Percentiles rank a stretch among this genome's conserved stretches.
phyloP scores from a whole-genome alignment of 2,113 vertebrate species.

The Anoura caudifer region DNA sequence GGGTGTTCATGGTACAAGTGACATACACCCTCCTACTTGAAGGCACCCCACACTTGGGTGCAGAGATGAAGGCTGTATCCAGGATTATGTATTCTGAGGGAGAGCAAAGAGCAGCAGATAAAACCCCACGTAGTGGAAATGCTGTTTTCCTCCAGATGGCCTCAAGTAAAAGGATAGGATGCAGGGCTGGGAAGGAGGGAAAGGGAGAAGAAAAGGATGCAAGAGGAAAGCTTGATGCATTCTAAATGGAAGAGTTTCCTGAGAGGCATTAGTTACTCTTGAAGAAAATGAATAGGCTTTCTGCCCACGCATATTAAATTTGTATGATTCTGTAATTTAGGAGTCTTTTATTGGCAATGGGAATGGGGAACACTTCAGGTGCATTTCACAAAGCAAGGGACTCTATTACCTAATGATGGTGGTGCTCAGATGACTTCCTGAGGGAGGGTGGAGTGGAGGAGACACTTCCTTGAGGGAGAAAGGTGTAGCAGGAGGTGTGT shows the following conservation, averaged over 20 bases:
- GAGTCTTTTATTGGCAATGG: slow-evolving; percentile 41
- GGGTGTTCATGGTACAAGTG: fast-evolving
- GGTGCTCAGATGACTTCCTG: background rate
- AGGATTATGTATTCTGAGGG: background rate
- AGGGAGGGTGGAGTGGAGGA: background rate
- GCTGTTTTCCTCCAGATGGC: slow-evolving; percentile 38
- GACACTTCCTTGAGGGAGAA: background rate
- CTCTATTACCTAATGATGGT: background rate
- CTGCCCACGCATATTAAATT: slow-evolving; percentile 35
- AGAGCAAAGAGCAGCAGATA: background rate
- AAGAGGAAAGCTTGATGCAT: slow-evolving; percentile 49
- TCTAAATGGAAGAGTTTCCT: slow-evolving; percentile 17
- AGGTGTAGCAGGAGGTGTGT: background rate
- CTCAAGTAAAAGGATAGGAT: background rate
- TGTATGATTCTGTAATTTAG: slow-evolving; percentile 44
- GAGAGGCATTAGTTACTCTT: slow-evolving; percentile 31
- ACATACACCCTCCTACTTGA: background rate
- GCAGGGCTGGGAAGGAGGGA: background rate
- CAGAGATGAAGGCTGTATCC: background rate
- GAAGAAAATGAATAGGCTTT: slow-evolving; percentile 57
- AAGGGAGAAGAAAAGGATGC: background rate
- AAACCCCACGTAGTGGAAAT: background rate
- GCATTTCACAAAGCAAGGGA: background rate
- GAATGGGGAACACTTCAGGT: slow-evolving; percentile 27
- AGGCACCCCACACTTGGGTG: background rate